phyloP scores from a whole-genome alignment of 1,140 invertebrate genomes.

The Pseudomyrmex pallidus region DNA sequence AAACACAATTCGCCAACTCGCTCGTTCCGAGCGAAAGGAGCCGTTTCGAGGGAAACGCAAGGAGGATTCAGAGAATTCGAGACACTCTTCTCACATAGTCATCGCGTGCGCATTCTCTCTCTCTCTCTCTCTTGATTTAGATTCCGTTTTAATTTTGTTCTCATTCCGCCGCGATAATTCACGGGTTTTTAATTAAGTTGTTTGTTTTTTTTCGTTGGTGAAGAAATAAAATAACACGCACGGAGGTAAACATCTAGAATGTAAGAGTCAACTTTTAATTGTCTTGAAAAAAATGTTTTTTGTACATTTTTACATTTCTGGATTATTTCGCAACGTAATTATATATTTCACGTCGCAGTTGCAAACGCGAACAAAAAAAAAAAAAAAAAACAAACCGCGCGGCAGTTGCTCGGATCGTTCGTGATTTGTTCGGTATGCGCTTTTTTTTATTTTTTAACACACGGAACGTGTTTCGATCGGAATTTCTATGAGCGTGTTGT shows the following conservation, averaged over 20 bases:
- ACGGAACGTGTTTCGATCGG: not conserved
- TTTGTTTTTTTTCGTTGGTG: too few species aligned
- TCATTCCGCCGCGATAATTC: not conserved
- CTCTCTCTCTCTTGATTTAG: too few species aligned
- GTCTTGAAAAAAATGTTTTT: too few species aligned
- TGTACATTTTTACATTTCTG: too few species aligned
- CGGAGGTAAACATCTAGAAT: too few species aligned
- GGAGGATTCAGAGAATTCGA: not conserved
- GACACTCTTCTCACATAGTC: too few species aligned
- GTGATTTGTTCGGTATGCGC: slow-evolving; percentile 1
- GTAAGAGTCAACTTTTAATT: too few species aligned
- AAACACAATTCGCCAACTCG: not conserved
- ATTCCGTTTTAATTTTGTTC: not conserved
- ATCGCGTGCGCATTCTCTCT: too few species aligned
- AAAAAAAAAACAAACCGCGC: not conserved
- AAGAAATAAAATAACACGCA: too few species aligned
- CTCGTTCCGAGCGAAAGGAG: not conserved
- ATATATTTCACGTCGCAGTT: not conserved
- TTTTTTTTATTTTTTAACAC: not conserved
- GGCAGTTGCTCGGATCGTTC: not conserved
- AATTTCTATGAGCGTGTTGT: not conserved
- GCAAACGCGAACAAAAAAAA: not conserved
- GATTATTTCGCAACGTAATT: not conserved
- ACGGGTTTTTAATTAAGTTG: too few species aligned
- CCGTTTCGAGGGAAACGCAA: not conserved